Percentiles rank a stretch among this genome's conserved stretches.
Evolutionary conservation across 1,140 invertebrate species (phyloP).

Genomic region (Aphaenogaster ashmeadi): DNA sequence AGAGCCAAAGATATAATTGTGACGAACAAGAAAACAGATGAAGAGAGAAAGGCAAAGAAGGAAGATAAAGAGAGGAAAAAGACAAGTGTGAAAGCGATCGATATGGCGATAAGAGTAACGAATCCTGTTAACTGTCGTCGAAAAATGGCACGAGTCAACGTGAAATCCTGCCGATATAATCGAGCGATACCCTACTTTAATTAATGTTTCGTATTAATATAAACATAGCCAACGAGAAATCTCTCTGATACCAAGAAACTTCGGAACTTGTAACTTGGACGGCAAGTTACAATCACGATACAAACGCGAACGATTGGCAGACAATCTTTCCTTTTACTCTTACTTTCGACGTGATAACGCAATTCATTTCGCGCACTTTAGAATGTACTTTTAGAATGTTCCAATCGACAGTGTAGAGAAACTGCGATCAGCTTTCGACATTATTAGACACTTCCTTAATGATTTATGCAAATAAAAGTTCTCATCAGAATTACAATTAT

Average conservation of each 20-base stretch:
- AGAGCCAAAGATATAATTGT: conserved; percentile 36
- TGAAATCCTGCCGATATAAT: not conserved
- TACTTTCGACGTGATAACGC: conserved; percentile 21
- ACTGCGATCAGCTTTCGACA: not conserved
- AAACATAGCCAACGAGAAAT: not conserved
- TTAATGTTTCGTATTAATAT: not conserved
- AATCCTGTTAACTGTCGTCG: conserved; percentile 33
- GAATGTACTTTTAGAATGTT: not conserved
- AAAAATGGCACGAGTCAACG: conserved; percentile 1
- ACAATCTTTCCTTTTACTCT: not conserved
- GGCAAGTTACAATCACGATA: not conserved
- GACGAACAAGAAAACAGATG: conserved; percentile 38
- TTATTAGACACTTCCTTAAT: not conserved
- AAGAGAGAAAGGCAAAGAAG: conserved; percentile 54
- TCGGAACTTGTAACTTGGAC: not conserved
- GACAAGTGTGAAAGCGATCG: conserved; percentile 53
- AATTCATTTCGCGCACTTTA: not conserved
- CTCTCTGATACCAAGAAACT: not conserved
- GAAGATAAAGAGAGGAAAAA: conserved; percentile 52
- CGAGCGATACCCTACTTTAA: not conserved
- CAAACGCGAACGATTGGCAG: not conserved
- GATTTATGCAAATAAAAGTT: not conserved
- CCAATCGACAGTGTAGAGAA: not conserved
- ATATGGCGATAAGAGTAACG: conserved; percentile 44
- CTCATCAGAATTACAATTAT: conserved; percentile 2